Conservation (phyloP, 2,113 vertebrate genomes). For the Limnothrissa miodon region DNA sequence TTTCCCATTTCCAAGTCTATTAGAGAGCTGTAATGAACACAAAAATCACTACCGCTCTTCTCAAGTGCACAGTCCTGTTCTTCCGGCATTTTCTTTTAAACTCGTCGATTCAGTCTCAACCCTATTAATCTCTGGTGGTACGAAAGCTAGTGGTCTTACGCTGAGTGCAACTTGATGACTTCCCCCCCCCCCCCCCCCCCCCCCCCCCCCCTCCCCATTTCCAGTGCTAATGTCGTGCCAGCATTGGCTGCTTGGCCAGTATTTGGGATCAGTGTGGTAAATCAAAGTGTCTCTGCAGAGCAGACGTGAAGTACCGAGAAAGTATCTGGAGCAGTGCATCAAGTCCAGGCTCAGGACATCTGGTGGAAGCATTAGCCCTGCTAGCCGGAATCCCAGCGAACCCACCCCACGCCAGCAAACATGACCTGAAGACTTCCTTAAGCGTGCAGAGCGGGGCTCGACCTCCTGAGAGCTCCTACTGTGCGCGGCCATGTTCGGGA, state of each 20-base stretch:
- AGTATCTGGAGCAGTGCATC: conserved; percentile 3
- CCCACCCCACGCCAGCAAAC: not conserved
- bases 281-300: not conserved
- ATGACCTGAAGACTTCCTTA: conserved; percentile 6
- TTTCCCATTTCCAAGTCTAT: too few species aligned
- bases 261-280: not conserved
- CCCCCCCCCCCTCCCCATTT: too few species aligned
- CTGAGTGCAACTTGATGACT: not conserved
- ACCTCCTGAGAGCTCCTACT: not conserved
- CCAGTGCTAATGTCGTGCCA: not conserved
- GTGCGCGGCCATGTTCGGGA: not conserved
- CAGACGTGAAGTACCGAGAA: not conserved
- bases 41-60: not conserved
- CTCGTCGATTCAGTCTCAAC: not conserved
- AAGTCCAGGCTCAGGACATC: not conserved
- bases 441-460: not conserved
- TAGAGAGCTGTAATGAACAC: not conserved
- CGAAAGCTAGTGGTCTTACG: not conserved
- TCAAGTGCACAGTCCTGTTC: not conserved
- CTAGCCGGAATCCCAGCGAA: not conserved
- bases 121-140: not conserved
- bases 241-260: not conserved
- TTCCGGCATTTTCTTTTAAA: not conserved
- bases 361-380: not conserved
- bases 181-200: too few species aligned